These are phyloP conservation scores for Psettodes erumei DNA, from an alignment of 2,113 vertebrate species.

Conservation along the genomic window DNA sequence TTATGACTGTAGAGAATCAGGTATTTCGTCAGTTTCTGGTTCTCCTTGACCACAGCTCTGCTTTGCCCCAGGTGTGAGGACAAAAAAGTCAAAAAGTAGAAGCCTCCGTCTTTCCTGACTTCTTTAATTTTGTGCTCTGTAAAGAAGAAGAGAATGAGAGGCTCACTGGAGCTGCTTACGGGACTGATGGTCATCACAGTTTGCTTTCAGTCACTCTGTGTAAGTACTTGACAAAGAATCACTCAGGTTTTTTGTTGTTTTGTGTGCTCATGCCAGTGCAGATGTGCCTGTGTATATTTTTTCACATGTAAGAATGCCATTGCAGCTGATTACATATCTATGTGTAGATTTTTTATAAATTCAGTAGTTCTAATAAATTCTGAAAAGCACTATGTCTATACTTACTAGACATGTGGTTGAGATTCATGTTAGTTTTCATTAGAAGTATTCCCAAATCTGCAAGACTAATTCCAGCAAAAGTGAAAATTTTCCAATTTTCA, in stretches of 20 bases:
- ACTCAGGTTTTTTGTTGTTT: background rate
- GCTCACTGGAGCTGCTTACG: conserved; percentile 13
- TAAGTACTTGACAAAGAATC: conserved; percentile 40
- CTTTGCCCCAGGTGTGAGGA: conserved; percentile 18
- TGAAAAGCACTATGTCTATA: background rate
- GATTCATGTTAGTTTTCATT: background rate
- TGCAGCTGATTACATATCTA: background rate
- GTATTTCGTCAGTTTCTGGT: conserved; percentile 48
- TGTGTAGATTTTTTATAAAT: background rate
- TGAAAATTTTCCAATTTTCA: too few species aligned
- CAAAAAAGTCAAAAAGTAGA: background rate
- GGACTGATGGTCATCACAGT: conserved; percentile 41
- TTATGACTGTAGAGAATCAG: conserved; percentile 75
- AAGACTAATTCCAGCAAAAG: background rate
- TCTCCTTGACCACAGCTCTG: background rate
- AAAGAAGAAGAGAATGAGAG: conserved; percentile 37
- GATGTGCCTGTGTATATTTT: background rate
- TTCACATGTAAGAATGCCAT: too few species aligned
- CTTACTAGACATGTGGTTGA: background rate
- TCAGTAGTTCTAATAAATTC: background rate
- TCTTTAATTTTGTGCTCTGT: background rate
- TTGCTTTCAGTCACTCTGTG: conserved; percentile 27
- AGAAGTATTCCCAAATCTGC: background rate
- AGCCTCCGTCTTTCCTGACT: background rate
- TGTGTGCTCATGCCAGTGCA: background rate